Evolutionary conservation across 2,888 invertebrate species (phyloP).

Genomic region (Meteorus cinctellus): DNA sequence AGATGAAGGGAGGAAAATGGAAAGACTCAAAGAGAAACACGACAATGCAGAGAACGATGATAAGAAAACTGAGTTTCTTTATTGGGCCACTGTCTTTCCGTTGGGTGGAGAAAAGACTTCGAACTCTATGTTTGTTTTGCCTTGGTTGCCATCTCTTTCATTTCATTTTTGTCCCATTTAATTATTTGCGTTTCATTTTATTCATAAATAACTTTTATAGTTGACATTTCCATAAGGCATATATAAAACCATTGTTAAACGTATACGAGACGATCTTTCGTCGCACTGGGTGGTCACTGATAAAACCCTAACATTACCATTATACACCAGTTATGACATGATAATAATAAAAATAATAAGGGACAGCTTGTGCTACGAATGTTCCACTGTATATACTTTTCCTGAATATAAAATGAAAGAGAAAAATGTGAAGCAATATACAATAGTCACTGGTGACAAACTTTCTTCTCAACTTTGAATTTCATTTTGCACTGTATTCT

Average conservation of each 20-base stretch:
- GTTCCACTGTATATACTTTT: not conserved
- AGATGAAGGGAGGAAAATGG: not conserved
- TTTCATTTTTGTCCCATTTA: not conserved
- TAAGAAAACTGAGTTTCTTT: not conserved
- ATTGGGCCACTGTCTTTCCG: not conserved
- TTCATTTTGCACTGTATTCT: not conserved
- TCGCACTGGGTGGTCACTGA: slow-evolving; percentile 8
- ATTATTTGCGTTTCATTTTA: not conserved
- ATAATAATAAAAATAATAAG: not conserved
- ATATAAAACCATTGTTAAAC: not conserved
- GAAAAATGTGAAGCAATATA: not conserved
- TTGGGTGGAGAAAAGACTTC: not conserved
- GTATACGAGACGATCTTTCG: not conserved
- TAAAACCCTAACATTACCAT: not conserved
- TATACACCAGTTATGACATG: not conserved
- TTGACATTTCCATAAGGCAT: not conserved
- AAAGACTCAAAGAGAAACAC: not conserved
- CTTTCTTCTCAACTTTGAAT: not conserved
- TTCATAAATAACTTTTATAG: not conserved
- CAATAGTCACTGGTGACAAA: not conserved
- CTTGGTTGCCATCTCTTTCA: not conserved
- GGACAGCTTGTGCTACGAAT: not conserved
- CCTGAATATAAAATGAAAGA: not conserved
- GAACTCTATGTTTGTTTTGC: not conserved
- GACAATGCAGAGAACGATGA: slow-evolving; percentile 6